A percentile compares a stretch with the other conserved stretches of the same genome.
phyloP scores from a whole-genome alignment of 64 coral and sea anemone genomes.

The Pocillopora verrucosa region DNA sequence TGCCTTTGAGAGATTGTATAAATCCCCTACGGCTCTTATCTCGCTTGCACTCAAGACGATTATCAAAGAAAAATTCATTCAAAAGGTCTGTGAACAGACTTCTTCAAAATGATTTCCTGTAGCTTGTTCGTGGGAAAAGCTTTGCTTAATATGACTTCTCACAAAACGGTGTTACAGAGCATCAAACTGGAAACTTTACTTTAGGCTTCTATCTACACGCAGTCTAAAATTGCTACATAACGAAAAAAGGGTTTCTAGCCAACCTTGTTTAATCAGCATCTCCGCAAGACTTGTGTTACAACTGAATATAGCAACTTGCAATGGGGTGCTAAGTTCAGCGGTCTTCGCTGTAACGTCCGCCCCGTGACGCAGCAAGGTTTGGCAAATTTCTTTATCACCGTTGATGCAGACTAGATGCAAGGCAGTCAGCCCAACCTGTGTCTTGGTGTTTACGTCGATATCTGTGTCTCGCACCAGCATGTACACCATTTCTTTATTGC shows the following conservation, averaged over 20 bases:
- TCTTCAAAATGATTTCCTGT: no score
- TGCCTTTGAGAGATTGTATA: no score
- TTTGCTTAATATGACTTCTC: no score
- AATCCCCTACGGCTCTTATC: no score
- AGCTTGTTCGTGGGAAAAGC: no score
- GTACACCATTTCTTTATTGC: conserved; percentile 47
- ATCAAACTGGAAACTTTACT: no score
- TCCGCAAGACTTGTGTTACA: conserved; percentile 54
- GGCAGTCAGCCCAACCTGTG: conserved; percentile 57
- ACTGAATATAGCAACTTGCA: conserved; percentile 56
- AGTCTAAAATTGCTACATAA: background rate
- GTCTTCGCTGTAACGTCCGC: conserved; percentile 38
- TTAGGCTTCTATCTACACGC: no score
- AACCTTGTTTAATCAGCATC: conserved; percentile 58
- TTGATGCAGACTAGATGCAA: conserved; percentile 76
- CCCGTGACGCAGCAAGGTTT: conserved; percentile 47
- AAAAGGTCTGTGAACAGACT: no score
- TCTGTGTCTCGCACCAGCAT: conserved; percentile 48
- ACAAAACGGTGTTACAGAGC: no score
- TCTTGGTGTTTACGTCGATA: conserved; percentile 56
- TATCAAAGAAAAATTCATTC: no score
- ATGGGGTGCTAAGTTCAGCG: conserved; percentile 41
- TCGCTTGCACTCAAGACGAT: no score
- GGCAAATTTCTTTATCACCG: conserved; percentile 63
- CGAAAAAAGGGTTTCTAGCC: background rate